A percentile compares a stretch with the other conserved stretches of the same genome.
Evolutionary conservation across 2,888 invertebrate genomes (phyloP).

Genomic region (Miltochrista miniata): DNA sequence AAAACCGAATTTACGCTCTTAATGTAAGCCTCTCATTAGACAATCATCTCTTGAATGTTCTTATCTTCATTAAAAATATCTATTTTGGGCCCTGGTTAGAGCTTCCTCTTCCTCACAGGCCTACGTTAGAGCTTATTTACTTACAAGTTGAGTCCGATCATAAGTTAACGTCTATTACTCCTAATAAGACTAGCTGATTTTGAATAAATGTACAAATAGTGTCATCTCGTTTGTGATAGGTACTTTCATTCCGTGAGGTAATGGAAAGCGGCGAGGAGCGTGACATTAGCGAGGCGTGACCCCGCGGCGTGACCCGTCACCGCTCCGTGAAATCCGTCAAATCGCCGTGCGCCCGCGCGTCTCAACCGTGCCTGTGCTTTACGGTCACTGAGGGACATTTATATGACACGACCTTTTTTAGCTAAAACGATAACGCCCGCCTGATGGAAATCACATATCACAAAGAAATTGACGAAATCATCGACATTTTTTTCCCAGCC

Average conservation of each 20-base stretch:
- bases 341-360: slow-evolving; percentile 79
- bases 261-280: slow-evolving; percentile 68
- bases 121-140: too few relatives aligned
- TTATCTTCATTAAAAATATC: too few relatives aligned
- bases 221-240: slow-evolving; percentile 48
- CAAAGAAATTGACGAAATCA: too few relatives aligned
- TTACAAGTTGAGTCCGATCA: too few relatives aligned
- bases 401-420: slow-evolving; percentile 28
- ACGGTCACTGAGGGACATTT: slow-evolving; percentile 45
- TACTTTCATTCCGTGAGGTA: slow-evolving; percentile 67
- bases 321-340: slow-evolving; percentile 78
- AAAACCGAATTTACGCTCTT: too few relatives aligned
- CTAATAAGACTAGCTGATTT: neutral
- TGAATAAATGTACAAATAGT: slow-evolving; percentile 27
- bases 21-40: too few relatives aligned
- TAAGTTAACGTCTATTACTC: neutral
- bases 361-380: slow-evolving; percentile 47
- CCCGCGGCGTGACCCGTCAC: slow-evolving; percentile 69
- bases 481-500: too few relatives aligned
- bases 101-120: too few relatives aligned
- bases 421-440: too few relatives aligned
- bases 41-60: too few relatives aligned
- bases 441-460: too few relatives aligned
- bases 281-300: slow-evolving; percentile 77
- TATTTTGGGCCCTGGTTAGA: too few relatives aligned